Evolutionary conservation across 2,888 invertebrate species (phyloP).

Genomic region (Catocala fraxini): DNA sequence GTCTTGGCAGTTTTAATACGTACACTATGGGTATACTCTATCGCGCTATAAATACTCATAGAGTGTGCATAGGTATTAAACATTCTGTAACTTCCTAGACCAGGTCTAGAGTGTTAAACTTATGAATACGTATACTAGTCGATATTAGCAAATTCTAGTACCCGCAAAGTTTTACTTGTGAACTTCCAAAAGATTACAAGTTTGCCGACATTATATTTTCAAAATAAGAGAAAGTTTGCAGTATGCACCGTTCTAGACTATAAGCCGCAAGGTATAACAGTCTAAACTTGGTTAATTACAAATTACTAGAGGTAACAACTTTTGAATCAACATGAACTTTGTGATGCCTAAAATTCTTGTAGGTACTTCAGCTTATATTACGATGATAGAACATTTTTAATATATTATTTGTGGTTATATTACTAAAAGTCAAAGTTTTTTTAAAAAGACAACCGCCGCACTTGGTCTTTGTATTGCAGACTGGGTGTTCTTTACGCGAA

Average conservation of each 20-base stretch:
- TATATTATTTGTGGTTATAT: not conserved
- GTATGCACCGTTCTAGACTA: not conserved
- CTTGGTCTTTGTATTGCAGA: no score
- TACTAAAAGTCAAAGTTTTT: no score
- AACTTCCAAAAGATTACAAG: not conserved
- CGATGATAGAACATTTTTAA: constrained; percentile 8
- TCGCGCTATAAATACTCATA: no score
- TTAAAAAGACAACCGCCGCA: no score
- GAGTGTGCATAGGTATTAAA: no score
- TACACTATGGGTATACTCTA: no score
- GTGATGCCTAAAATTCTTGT: not conserved
- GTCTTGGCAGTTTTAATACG: no score
- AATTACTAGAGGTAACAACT: constrained; percentile 21
- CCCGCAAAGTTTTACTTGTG: not conserved
- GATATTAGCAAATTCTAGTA: no score
- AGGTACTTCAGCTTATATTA: not conserved
- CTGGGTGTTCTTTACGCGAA: no score
- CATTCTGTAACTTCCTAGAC: no score
- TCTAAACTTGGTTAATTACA: constrained; percentile 19
- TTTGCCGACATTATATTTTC: not conserved
- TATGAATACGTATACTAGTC: no score
- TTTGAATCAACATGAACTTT: constrained; percentile 14
- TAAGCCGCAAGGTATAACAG: constrained; percentile 10
- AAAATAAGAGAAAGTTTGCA: not conserved
- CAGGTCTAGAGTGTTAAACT: no score